Evolutionary conservation across 2,113 vertebrate genomes (phyloP).

Genomic region (Fulica atra): DNA sequence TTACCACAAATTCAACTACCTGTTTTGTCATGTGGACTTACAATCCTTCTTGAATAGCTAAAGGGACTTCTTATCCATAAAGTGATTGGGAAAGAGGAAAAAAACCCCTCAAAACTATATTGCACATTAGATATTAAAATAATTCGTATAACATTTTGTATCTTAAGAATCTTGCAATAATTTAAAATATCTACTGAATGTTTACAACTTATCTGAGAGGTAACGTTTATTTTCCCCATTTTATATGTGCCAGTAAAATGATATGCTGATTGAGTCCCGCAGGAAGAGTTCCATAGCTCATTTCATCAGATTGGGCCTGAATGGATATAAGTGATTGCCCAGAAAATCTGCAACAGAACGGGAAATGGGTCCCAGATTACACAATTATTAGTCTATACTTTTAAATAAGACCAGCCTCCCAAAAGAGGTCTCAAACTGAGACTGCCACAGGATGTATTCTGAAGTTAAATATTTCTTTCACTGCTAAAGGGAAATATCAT

Average conservation of each 20-base stretch:
- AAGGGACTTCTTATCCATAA: neutral
- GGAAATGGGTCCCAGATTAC: conserved; percentile 20
- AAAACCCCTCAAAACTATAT: neutral
- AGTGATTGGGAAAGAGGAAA: neutral
- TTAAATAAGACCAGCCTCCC: neutral
- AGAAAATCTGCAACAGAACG: neutral
- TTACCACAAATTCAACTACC: neutral
- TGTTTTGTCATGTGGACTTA: neutral
- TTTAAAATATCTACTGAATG: conserved; percentile 10
- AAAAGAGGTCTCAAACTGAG: neutral
- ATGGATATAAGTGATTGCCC: neutral
- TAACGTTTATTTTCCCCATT: neutral
- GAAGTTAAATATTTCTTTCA: neutral
- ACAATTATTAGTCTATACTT: neutral
- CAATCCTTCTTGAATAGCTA: neutral
- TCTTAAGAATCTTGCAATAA: neutral
- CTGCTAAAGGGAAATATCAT: neutral
- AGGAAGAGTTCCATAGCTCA: neutral
- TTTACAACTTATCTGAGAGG: neutral
- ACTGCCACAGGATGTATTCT: neutral
- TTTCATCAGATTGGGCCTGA: neutral
- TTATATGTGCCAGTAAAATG: neutral
- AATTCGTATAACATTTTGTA: neutral
- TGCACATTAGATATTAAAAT: neutral
- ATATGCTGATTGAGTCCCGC: neutral